Evolutionary conservation across 2,113 vertebrate genomes (phyloP), one percentile per base, ranked within the genome.

Genomic region (Apistogramma diplotaenia): DNA sequence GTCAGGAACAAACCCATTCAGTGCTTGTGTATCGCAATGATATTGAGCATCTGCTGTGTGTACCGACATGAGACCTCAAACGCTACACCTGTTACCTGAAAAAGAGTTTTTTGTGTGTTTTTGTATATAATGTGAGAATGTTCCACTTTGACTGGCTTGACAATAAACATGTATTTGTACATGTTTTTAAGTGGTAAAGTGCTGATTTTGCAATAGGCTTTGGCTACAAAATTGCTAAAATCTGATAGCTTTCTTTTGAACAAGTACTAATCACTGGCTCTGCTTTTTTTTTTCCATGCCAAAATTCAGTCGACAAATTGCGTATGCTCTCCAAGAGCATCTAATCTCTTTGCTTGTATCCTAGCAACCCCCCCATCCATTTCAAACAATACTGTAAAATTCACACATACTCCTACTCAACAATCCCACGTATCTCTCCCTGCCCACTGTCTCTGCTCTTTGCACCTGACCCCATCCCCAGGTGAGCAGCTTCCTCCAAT

Each of bases 321-420:
- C 46, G n/a, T 71, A 46, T 19, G 43, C 85, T 81, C 80, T 86
- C 80, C 80, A 18, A 84, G 37, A 78, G 79, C 90, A 91, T 91
- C 78, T 88, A 84, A 87, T 92, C 90, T 86, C 57, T 87, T 87
- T 82, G 82, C 35, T 78, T 40, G 94, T 95, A 87, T 94, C 94
- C 92, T 95, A 95, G 93, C 93, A 95, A 94, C 94, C 85, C 65
- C 58, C 62, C 80, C 33, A 33, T 89, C 81, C 85, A 90, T 92
- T 93, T 94, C 83, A 89, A 90, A 89, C n/a, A 70, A 81, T 87
- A 83, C 78, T 67, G 79, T 88, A 87, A 61, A 84, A 79, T 87
- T 89, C 84, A 82, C 81, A 87, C 83, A 87, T 91, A 89, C 90
- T 78, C 91, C 89, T 80, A 91, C 89, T 85, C 86, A n/a, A 56